Conservation (phyloP, 2,797 vertebrate genomes). For the Aplochiton taeniatus region DNA sequence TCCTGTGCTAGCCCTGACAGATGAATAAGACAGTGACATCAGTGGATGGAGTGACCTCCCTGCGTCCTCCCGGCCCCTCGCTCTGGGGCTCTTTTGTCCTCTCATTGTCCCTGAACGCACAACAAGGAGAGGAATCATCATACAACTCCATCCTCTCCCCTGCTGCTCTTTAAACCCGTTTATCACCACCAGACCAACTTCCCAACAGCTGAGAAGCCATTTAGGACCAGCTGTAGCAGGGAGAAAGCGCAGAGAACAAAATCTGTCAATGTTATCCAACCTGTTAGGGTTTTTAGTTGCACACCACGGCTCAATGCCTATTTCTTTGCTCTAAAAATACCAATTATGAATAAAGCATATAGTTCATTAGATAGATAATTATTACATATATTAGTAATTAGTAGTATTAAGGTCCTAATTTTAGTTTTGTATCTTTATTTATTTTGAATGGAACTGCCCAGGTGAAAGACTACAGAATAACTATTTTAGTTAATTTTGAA, state of each 20-base stretch:
- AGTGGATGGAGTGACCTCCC: conserved; percentile 69
- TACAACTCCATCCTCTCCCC: neutral
- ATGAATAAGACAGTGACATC: conserved; percentile 69
- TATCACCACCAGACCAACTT: conserved; percentile 8
- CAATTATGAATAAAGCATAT: too few species aligned
- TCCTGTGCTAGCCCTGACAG: conserved; percentile 53
- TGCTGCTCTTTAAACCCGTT: conserved; percentile 4
- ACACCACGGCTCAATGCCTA: too few species aligned
- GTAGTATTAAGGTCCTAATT: conserved; percentile 25
- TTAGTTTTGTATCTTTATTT: conserved; percentile 1
- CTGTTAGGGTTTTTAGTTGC: too few species aligned
- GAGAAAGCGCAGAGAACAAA: too few species aligned
- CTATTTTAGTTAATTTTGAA: conserved; percentile 77
- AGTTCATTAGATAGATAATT: conserved; percentile 38
- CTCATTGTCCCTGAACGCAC: conserved; percentile 53
- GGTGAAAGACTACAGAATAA: conserved; percentile 65
- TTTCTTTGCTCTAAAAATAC: too few species aligned
- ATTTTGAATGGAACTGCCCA: conserved; percentile 63
- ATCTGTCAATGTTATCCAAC: neutral
- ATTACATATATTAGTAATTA: neutral
- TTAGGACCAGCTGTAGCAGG: too few species aligned
- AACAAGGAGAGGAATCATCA: conserved; percentile 22
- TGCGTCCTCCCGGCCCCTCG: conserved; percentile 64
- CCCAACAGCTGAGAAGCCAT: neutral
- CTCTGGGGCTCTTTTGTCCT: conserved; percentile 61